Evolutionary conservation across 2,113 vertebrate species (phyloP).

Genomic region (Neodon shergylaensis): DNA sequence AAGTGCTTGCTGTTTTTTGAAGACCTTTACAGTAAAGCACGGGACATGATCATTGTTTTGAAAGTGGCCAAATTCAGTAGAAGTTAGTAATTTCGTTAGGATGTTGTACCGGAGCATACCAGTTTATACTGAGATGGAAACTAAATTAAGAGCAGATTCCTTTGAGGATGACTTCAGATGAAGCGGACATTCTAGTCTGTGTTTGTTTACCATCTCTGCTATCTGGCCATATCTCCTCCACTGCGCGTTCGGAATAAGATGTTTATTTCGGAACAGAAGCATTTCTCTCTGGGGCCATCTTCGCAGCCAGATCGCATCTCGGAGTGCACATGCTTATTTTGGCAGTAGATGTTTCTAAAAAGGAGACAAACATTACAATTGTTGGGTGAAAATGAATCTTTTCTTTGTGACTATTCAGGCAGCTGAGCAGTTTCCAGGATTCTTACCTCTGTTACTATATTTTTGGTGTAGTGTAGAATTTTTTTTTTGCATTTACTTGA

Average conservation of each 20-base stretch:
- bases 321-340: slow-evolving; percentile 72
- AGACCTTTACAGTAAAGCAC: slow-evolving; percentile 9
- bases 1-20: background rate
- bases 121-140: slow-evolving; percentile 28
- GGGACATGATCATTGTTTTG: background rate
- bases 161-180: slow-evolving; percentile 17
- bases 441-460: slow-evolving; percentile 53
- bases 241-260: slow-evolving; percentile 54
- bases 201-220: background rate
- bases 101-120: background rate
- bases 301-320: slow-evolving; percentile 72
- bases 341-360: slow-evolving; percentile 72
- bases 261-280: slow-evolving; percentile 66
- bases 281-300: slow-evolving; percentile 68
- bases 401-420: slow-evolving; percentile 65
- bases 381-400: slow-evolving; percentile 72
- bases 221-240: slow-evolving; percentile 6
- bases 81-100: slow-evolving; percentile 26
- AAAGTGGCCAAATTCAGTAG: slow-evolving; percentile 33
- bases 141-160: slow-evolving; percentile 47
- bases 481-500: background rate
- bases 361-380: slow-evolving; percentile 65
- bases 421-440: slow-evolving; percentile 61
- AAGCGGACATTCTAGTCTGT: background rate
- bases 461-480: background rate